These are phyloP conservation scores for Tubulanus polymorphus DNA, from an alignment of 2,888 invertebrate species.

Conservation along the genomic window DNA sequence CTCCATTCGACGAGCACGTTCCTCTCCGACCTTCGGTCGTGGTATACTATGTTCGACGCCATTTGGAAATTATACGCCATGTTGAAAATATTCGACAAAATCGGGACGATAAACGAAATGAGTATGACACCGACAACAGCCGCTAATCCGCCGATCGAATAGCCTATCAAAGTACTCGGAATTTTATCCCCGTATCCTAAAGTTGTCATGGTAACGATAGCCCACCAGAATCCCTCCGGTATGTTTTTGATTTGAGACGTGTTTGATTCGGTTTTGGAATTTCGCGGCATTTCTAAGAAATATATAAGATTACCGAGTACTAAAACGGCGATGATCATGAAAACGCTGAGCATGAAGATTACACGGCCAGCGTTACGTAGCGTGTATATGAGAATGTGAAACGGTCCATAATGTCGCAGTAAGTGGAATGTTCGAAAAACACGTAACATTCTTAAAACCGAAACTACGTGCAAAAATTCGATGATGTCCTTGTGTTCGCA, in stretches of 20 bases:
- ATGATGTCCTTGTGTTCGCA: too few relatives aligned
- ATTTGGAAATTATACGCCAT: neutral
- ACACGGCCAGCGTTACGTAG: neutral
- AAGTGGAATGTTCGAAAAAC: neutral
- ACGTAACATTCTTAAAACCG: neutral
- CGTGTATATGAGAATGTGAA: neutral
- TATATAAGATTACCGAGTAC: neutral
- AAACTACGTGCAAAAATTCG: too few relatives aligned
- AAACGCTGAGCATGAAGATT: neutral
- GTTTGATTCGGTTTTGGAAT: too few relatives aligned
- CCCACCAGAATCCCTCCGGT: neutral
- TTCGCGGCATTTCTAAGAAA: too few relatives aligned
- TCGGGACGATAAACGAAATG: neutral
- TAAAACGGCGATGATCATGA: neutral
- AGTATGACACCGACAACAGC: neutral
- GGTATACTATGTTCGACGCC: neutral
- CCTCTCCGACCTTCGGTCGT: too few relatives aligned
- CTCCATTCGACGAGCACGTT: too few relatives aligned
- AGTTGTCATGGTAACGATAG: neutral
- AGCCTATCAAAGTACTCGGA: neutral
- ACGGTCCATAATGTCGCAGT: neutral
- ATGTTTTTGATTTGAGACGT: neutral
- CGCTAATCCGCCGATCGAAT: neutral
- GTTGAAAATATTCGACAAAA: neutral
- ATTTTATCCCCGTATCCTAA: neutral